Evolutionary conservation across 2,888 invertebrate species (phyloP).

Genomic region (Acleris sparsana): DNA sequence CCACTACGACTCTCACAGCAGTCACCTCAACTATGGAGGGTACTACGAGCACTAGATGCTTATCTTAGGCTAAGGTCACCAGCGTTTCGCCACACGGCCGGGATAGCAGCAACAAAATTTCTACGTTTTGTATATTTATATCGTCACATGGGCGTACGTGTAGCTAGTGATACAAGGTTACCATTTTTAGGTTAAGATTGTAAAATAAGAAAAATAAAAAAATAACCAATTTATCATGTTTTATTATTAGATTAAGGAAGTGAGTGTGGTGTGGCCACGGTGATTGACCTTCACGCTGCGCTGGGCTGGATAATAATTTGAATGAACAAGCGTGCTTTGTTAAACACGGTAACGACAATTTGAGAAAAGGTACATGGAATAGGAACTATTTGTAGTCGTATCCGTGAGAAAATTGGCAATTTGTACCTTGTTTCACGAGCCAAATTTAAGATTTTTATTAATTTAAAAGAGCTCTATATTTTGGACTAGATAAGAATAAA

Average conservation of each 20-base stretch:
- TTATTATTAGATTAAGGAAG: slow-evolving; percentile 49
- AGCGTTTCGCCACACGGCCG: slow-evolving; percentile 71
- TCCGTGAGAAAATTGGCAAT: neutral
- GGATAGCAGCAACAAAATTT: slow-evolving; percentile 71
- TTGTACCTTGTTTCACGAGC: neutral
- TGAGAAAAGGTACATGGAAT: slow-evolving; percentile 17
- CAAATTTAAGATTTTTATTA: neutral
- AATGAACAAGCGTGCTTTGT: slow-evolving; percentile 39
- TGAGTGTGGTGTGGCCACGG: slow-evolving; percentile 29
- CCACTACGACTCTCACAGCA: slow-evolving; percentile 43
- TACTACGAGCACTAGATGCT: slow-evolving; percentile 72
- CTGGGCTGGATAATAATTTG: slow-evolving; percentile 50
- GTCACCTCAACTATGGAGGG: slow-evolving; percentile 54
- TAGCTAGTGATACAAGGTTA: slow-evolving; percentile 80
- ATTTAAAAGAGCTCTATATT: too few species aligned
- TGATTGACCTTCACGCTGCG: slow-evolving; percentile 62
- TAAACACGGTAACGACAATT: slow-evolving; percentile 30
- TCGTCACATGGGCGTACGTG: slow-evolving; percentile 71
- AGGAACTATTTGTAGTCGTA: slow-evolving; percentile 6
- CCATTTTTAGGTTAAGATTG: slow-evolving; percentile 77
- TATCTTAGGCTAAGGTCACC: slow-evolving; percentile 58
- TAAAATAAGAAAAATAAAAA: slow-evolving; percentile 68
- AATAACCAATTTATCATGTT: slow-evolving; percentile 50
- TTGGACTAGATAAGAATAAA: too few species aligned
- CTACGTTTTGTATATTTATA: slow-evolving; percentile 73